A percentile compares a stretch with the other conserved stretches of the same genome.
phyloP scores from a whole-genome alignment of 2,888 invertebrate species.

The Aporophyla lueneburgensis region DNA sequence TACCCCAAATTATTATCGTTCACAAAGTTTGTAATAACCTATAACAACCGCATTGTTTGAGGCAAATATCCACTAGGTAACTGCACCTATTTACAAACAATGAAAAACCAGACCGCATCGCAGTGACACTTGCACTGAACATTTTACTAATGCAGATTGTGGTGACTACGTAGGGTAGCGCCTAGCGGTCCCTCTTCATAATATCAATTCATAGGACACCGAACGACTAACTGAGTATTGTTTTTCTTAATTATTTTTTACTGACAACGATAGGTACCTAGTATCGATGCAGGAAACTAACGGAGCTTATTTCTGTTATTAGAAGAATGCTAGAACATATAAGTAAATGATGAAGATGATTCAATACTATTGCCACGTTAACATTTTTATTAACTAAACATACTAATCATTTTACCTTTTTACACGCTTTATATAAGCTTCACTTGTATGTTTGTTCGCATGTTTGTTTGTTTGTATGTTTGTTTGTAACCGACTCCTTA shows the following conservation, averaged over 20 bases:
- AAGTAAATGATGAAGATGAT: not conserved
- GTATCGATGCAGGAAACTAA: not conserved
- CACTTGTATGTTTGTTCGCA: too few species aligned
- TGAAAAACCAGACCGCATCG: slow-evolving; percentile 1
- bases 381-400: not conserved
- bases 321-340: not conserved
- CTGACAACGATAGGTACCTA: not conserved
- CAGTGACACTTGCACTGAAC: not conserved
- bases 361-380: not conserved
- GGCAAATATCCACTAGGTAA: not conserved
- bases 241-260: not conserved
- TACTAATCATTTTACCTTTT: not conserved
- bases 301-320: not conserved
- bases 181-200: not conserved
- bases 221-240: not conserved
- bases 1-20: not conserved
- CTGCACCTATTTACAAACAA: not conserved
- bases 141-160: not conserved
- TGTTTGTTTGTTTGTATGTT: too few species aligned
- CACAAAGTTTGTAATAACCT: not conserved
- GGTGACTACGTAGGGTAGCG: too few species aligned
- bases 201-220: not conserved
- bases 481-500: too few species aligned
- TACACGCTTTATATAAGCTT: too few species aligned
- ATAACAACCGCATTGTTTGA: not conserved